Evolutionary conservation across 2,113 vertebrate species (phyloP).

Genomic region (Brachyhypopomus occidentalis): DNA sequence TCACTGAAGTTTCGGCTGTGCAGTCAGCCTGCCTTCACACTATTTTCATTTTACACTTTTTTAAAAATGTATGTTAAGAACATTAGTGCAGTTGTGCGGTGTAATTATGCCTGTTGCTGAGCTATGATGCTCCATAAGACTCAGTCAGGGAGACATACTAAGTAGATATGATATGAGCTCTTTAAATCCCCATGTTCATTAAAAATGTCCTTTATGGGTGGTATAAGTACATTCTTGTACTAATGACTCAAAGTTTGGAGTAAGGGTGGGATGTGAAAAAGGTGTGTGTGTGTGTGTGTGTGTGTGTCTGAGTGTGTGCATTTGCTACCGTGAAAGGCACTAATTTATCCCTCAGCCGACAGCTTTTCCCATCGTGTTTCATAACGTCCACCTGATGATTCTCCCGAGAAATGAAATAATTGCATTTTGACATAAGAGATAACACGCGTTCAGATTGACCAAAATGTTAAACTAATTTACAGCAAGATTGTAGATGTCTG

Average conservation of each 20-base stretch:
- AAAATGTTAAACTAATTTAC: slow-evolving; percentile 63
- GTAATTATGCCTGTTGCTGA: too few species aligned
- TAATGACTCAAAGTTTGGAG: too few species aligned
- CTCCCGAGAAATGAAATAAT: slow-evolving; percentile 50
- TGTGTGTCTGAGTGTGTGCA: background rate
- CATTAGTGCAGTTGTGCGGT: too few species aligned
- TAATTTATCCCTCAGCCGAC: slow-evolving; percentile 29
- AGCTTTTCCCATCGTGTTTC: slow-evolving; percentile 47
- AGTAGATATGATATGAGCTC: background rate
- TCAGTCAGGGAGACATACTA: background rate
- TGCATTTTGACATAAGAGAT: slow-evolving; percentile 50
- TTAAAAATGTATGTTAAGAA: too few species aligned
- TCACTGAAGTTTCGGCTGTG: too few species aligned
- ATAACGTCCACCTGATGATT: slow-evolving; percentile 34
- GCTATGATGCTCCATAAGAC: background rate
- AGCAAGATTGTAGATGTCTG: slow-evolving; percentile 49
- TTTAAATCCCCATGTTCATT: background rate
- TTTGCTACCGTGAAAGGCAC: slow-evolving; percentile 40
- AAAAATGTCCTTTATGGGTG: too few species aligned
- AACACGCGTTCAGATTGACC: slow-evolving; percentile 45
- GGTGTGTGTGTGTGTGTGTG: slow-evolving; percentile 14
- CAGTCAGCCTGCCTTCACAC: too few species aligned
- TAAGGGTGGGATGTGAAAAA: too few species aligned
- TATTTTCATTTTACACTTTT: too few species aligned
- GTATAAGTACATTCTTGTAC: too few species aligned